Conservation (phyloP, 2,113 vertebrate species). For the Myiagra hebetior region DNA sequence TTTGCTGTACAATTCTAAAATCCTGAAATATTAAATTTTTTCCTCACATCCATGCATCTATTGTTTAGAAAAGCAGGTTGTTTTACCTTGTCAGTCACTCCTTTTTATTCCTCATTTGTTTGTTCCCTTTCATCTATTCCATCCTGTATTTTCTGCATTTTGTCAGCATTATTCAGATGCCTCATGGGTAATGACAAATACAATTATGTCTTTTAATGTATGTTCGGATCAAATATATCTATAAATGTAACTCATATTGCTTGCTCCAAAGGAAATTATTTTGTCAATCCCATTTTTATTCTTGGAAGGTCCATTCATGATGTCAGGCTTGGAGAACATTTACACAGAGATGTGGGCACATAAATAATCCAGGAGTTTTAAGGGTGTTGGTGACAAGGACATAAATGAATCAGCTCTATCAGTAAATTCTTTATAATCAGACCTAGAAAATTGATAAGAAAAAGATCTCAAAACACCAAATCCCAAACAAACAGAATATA, state of each 20-base stretch:
- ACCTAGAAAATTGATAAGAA: not conserved
- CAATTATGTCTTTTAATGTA: not conserved
- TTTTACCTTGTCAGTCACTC: not conserved
- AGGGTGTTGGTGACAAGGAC: not conserved
- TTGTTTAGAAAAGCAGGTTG: not conserved
- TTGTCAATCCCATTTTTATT: not conserved
- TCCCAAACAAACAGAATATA: not conserved
- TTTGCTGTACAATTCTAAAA: not conserved
- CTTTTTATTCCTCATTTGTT: not conserved
- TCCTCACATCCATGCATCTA: not conserved
- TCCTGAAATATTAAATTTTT: not conserved
- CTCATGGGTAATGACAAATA: not conserved
- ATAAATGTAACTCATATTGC: not conserved
- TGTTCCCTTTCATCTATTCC: not conserved
- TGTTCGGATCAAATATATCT: not conserved
- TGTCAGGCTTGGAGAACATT: not conserved
- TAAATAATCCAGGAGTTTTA: not conserved
- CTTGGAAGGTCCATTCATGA: not conserved
- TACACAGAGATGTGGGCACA: not conserved
- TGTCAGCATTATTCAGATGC: not conserved
- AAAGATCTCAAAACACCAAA: not conserved
- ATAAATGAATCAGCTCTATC: not conserved
- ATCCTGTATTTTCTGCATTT: not conserved
- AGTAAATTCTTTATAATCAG: not conserved
- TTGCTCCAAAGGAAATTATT: not conserved